Percentiles rank a stretch among this genome's conserved stretches.
phyloP scores from a whole-genome alignment of 2,888 invertebrate species.

The Pyrochroa serraticornis region DNA sequence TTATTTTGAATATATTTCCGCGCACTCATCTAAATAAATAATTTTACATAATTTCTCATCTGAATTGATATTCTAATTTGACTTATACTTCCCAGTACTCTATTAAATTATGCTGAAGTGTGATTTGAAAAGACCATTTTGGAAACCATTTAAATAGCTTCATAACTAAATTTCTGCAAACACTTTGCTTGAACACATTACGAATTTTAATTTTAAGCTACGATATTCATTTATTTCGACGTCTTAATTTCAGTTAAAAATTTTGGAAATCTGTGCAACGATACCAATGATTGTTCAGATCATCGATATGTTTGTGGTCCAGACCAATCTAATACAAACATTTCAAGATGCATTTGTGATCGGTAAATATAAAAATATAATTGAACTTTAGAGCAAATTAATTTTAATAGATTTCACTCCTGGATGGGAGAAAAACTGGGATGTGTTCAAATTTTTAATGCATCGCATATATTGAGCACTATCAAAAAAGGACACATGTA shows the following conservation, averaged over 20 bases:
- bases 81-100: too few species aligned
- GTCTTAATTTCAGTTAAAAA: neutral
- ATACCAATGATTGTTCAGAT: conserved; percentile 14
- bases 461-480: neutral
- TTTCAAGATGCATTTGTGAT: conserved; percentile 12
- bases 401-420: conserved; percentile 5
- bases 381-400: neutral
- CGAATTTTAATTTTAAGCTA: too few species aligned
- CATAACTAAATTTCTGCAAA: too few species aligned
- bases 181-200: too few species aligned
- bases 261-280: conserved; percentile 13
- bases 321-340: conserved; percentile 1
- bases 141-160: too few species aligned
- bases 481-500: neutral
- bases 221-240: too few species aligned
- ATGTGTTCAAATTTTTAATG: conserved; percentile 10
- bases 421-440: conserved; percentile 6
- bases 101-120: too few species aligned
- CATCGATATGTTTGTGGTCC: conserved; percentile 8
- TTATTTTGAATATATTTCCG: too few species aligned
- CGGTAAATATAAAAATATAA: neutral
- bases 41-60: too few species aligned
- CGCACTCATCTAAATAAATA: too few species aligned
- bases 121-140: too few species aligned
- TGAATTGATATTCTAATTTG: too few species aligned